These are phyloP conservation scores for Andricus quercusramuli DNA, from an alignment of 2,888 invertebrate genomes.

Conservation along the genomic window DNA sequence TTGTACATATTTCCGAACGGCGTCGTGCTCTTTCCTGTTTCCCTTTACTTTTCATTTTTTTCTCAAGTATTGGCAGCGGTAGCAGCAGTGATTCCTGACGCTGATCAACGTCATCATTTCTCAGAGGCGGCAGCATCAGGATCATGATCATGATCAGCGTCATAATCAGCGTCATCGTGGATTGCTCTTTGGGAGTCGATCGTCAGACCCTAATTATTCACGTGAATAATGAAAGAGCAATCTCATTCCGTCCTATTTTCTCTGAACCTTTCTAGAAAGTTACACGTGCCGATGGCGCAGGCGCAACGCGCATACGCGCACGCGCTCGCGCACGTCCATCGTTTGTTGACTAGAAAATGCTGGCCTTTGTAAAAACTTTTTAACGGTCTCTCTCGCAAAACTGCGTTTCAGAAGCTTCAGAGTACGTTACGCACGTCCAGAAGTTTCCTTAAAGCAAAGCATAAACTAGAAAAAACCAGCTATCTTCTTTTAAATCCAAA, in stretches of 20 bases:
- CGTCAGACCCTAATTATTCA: no score
- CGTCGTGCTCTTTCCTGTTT: not conserved
- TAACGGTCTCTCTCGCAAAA: constrained; percentile 23
- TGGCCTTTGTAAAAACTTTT: constrained; percentile 46
- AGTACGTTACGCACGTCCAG: constrained; percentile 17
- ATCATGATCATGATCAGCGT: no score
- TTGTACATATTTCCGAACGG: constrained; percentile 60
- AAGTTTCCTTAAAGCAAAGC: constrained; percentile 33
- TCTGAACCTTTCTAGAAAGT: constrained; percentile 39
- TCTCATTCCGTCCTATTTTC: constrained; percentile 36
- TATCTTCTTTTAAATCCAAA: constrained; percentile 12
- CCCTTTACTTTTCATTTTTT: not conserved
- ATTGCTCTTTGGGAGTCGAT: no score
- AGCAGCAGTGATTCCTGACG: constrained; percentile 45
- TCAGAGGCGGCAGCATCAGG: no score
- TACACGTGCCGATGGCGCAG: constrained; percentile 38
- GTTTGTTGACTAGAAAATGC: constrained; percentile 61
- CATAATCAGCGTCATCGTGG: no score
- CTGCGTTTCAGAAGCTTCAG: constrained; percentile 31
- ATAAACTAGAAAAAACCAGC: constrained; percentile 33
- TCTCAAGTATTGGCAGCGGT: constrained; percentile 33
- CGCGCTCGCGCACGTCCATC: constrained; percentile 55
- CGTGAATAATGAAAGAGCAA: not conserved
- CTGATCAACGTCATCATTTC: constrained; percentile 28
- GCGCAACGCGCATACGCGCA: no score